Base-by-base conservation (phyloP, 2,888 invertebrate genomes). In the Elysia crispata region DNA sequence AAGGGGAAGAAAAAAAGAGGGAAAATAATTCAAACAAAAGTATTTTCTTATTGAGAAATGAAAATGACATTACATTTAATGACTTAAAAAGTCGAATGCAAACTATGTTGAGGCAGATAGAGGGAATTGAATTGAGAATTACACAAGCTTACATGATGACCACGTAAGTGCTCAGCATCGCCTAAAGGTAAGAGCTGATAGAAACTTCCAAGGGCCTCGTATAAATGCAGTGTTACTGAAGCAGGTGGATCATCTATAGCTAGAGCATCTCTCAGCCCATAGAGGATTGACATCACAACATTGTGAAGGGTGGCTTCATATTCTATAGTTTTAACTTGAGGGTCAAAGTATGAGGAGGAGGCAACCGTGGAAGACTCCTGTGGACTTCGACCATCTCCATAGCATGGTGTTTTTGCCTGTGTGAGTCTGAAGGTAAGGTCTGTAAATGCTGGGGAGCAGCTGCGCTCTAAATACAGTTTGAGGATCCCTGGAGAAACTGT, bases 211-310 rank as follows among this genome's bases (percentile, higher is more conserved):
- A 86, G 78, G 13, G 86, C 76, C 33, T 86, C 79, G 75, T 86
- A 85, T 66, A 91, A 80, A 49, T 89, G 60, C 18, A 80, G 64
- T 5, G 87, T 85, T 8, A 89, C 87, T 30, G 88, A 83, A 76
- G 87, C 87, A 6, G 91, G 90, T 8, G 89, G 90, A 79, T 90
- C 89, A 11, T 81, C 79, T 1, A 90, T 85, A 57, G 79, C 73
- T 69, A 91, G 84, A n/a, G 90, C 88, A 66, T 81, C 82, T 75
- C 83, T 79, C 41, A 90, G 83, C 50, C 90, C 90, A 49, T 77
- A 79, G 54, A 90, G 79, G 1, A 86, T 77, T 66, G 76, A 41
- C 33, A 79, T 33, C 13, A 77, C 79, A 23, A 78, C 49, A 0
- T 41, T 30, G 60, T 8, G 60, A 23, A 23, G 60, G 5, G 20